Base-by-base conservation (phyloP, 2,797 vertebrate species). In the Parauchenoglanis ngamensis region DNA sequence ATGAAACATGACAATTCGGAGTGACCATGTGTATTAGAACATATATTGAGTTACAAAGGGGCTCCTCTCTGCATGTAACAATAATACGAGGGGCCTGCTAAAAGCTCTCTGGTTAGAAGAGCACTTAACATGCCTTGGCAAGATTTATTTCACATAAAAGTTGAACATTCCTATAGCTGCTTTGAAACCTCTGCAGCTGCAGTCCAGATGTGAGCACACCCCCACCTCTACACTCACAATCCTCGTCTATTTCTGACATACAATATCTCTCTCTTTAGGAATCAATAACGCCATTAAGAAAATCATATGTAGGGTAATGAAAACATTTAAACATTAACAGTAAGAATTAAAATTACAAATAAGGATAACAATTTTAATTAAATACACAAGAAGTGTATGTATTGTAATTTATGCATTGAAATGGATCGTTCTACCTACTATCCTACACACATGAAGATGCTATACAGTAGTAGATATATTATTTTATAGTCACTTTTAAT, bases 141-240 rank as follows among this genome's bases (percentile, higher is more conserved):
- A 89, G 87, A 92, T 88, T 88, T 84, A 88, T 89, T 92, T 90
- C 87, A 90, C 85, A 91, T 90, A 87, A 91, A 89, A 80, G 87
- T 84, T 65, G 88, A 89, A 90, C 89, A 90, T 91, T 92, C 91
- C 87, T 81, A 56, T 83, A 83, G 68, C 84, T 68, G 79, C 70
- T 70, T 85, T 91, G 88, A 83, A 89, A 90, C 86, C 77, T 11
- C 80, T 89, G 88, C 89, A 92, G 90, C 91, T 92, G 92, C 82
- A 54, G 28, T 46, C 88, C 92, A 93, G 92, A 92, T 93, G 92
- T 92, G 91, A 79, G 25, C 52, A 28, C 57, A 77, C 79, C 86
- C 70, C 73, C 73, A 80, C 77, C 57, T 68, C 28, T 49, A 35
- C 57, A 25, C 28, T 8, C 78, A n/a, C 46, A 83, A 61, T 40